phyloP scores from a whole-genome alignment of 2,113 vertebrate species.

The Channa argus region DNA sequence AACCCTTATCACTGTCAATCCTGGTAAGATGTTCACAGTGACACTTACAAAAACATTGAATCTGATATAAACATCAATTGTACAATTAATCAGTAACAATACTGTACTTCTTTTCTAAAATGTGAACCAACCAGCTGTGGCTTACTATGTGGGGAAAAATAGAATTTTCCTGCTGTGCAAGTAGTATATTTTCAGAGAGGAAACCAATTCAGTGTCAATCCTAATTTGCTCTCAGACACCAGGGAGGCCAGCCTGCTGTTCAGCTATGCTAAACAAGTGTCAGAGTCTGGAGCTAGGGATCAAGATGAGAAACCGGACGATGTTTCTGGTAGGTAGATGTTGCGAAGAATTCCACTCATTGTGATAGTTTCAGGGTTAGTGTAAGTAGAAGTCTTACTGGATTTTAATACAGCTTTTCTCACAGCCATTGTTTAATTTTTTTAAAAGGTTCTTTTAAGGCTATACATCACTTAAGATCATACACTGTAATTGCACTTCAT shows the following conservation, averaged over 20 bases:
- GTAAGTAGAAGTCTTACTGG: neutral
- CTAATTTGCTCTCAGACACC: slow-evolving; percentile 84
- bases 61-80: neutral
- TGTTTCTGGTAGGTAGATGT: slow-evolving; percentile 83
- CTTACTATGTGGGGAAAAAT: neutral
- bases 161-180: slow-evolving; percentile 3
- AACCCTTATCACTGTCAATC: slow-evolving; percentile 95
- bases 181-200: neutral
- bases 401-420: neutral
- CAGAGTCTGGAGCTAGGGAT: slow-evolving; percentile 81
- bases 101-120: slow-evolving; percentile 10
- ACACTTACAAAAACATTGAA: neutral
- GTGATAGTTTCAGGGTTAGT: neutral
- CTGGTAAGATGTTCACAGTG: slow-evolving; percentile 84
- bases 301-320: slow-evolving; percentile 85
- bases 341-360: neutral
- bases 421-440: neutral
- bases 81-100: neutral
- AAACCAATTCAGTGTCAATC: slow-evolving; percentile 16
- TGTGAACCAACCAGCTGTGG: neutral
- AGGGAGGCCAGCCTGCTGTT: slow-evolving; percentile 90
- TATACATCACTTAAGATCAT: too few relatives aligned
- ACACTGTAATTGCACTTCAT: too few relatives aligned
- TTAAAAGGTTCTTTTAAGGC: too few relatives aligned
- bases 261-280: slow-evolving; percentile 87